Conservation (phyloP, 2,113 vertebrate species). For the Colossoma macropomum region DNA sequence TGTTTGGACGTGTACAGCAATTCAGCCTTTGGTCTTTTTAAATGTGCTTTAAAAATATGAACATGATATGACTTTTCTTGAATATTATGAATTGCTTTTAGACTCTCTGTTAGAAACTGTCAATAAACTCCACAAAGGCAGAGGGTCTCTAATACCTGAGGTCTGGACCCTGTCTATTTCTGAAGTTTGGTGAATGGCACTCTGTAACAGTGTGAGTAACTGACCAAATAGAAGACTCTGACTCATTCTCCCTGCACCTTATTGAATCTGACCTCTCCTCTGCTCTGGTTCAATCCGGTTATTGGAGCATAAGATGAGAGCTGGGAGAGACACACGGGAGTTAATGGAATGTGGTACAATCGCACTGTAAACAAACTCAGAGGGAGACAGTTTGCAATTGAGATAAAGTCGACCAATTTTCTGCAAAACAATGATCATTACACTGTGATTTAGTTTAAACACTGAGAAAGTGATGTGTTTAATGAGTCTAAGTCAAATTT, state of each 20-base stretch:
- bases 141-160: background rate
- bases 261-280: slow-evolving; percentile 12
- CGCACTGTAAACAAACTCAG: background rate
- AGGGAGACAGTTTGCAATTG: background rate
- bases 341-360: background rate
- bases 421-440: background rate
- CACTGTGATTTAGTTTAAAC: background rate
- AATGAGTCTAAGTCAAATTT: no score
- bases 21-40: no score
- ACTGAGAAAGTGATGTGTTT: background rate
- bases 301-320: background rate
- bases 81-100: background rate
- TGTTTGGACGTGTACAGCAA: no score
- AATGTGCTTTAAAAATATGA: no score
- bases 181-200: background rate
- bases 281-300: background rate
- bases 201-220: background rate
- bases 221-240: background rate
- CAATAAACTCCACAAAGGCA: background rate
- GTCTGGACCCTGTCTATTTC: background rate
- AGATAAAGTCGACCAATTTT: background rate
- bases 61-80: no score
- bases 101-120: background rate
- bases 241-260: background rate
- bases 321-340: background rate